Percentiles rank a stretch among this genome's conserved stretches.
These are phyloP conservation scores for Eupeodes luniger DNA, from an alignment of 2,888 invertebrate genomes.

Conservation along the genomic window DNA sequence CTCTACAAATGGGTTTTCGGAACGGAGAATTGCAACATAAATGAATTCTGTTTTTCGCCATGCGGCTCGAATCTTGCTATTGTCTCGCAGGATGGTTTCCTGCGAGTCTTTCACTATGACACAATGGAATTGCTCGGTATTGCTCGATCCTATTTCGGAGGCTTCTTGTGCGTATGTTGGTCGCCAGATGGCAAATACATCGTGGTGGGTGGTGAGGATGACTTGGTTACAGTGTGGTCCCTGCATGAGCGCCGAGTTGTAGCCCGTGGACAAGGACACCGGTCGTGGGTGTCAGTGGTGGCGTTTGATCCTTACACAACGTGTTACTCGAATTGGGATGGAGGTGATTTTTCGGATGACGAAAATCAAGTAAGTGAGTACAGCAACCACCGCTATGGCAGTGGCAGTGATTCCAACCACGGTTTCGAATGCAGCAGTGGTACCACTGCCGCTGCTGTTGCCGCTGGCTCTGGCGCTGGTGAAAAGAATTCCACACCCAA, in stretches of 20 bases:
- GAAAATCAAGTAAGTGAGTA: conserved; percentile 84
- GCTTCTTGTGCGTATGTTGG: conserved; percentile 98
- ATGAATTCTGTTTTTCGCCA: conserved; percentile 98
- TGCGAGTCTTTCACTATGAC: conserved; percentile 98
- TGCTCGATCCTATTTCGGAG: conserved; percentile 98
- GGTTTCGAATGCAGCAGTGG: conserved; percentile 79
- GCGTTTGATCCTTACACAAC: conserved; percentile 96
- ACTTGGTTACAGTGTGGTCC: conserved; percentile 98
- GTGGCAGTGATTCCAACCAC: conserved; percentile 67
- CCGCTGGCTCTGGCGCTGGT: conserved; percentile 70
- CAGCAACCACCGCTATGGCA: conserved; percentile 68
- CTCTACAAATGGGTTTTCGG: conserved; percentile 96
- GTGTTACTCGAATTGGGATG: conserved; percentile 87
- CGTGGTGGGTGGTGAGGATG: conserved; percentile 99
- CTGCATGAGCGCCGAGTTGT: conserved; percentile 96
- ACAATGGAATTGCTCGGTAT: conserved; percentile 97
- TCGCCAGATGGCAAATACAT: conserved; percentile 98
- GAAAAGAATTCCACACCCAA: conserved; percentile 82
- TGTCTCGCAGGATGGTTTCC: conserved; percentile 97
- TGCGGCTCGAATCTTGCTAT: conserved; percentile 96
- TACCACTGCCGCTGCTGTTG: conserved; percentile 57
- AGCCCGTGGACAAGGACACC: conserved; percentile 98
- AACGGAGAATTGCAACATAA: conserved; percentile 92
- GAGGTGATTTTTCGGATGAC: conserved; percentile 86
- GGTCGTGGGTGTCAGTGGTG: conserved; percentile 99